These are phyloP conservation scores for Galagoides demidoff DNA, from an alignment of 2,797 vertebrate species.

Conservation along the genomic window DNA sequence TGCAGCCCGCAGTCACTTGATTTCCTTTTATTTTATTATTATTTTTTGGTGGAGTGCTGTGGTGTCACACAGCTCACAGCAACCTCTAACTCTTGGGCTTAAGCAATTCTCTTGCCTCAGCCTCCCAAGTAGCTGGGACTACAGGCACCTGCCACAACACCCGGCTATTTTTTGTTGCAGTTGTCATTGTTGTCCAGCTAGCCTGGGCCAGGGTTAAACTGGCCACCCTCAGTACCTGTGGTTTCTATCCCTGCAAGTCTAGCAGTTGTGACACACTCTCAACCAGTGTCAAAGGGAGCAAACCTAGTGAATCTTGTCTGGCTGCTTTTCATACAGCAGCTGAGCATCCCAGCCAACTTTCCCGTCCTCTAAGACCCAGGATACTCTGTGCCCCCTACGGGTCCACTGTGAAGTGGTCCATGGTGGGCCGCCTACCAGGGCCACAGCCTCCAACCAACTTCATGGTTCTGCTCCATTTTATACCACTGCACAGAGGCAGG, in stretches of 20 bases:
- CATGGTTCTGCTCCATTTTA: not conserved
- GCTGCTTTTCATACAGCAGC: not conserved
- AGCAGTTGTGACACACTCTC: not conserved
- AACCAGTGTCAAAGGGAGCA: not conserved
- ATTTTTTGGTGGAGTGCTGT: too few relatives aligned
- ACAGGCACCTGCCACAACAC: too few relatives aligned
- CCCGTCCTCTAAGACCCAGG: not conserved
- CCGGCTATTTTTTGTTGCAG: too few relatives aligned
- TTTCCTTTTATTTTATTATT: not conserved
- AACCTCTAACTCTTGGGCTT: too few relatives aligned
- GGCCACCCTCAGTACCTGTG: too few relatives aligned
- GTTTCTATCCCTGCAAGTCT: not conserved
- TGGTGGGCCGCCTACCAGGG: not conserved
- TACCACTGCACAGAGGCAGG: not conserved
- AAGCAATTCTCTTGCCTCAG: too few relatives aligned
- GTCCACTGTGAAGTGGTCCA: accelerated
- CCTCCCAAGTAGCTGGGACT: too few relatives aligned
- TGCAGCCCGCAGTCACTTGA: accelerated
- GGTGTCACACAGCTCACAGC: too few relatives aligned
- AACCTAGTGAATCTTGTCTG: not conserved
- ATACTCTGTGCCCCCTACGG: not conserved
- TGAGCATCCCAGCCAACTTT: not conserved
- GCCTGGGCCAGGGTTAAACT: too few relatives aligned
- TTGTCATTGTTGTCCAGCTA: too few relatives aligned
- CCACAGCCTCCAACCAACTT: not conserved